Conservation (phyloP, 2,113 vertebrate species). For the Protobothrops flavoviridis region DNA sequence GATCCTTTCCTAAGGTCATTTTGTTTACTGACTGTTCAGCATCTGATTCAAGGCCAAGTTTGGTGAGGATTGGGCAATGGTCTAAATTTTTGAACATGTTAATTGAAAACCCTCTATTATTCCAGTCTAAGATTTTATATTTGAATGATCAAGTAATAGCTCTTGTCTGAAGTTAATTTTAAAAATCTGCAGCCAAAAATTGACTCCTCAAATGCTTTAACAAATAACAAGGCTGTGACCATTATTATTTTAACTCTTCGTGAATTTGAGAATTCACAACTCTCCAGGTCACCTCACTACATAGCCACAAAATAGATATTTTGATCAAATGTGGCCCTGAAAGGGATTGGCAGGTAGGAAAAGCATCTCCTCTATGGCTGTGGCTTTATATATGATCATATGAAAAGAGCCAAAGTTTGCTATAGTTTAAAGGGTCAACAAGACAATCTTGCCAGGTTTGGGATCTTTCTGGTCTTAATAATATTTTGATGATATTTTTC, state of each 20-base stretch:
- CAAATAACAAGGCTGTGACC: too few species aligned
- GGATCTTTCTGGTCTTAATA: neutral
- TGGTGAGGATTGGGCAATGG: neutral
- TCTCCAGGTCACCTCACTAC: too few species aligned
- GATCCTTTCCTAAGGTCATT: neutral
- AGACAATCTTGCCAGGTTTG: neutral
- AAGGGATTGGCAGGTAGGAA: neutral
- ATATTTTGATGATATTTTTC: neutral
- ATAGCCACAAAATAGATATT: too few species aligned
- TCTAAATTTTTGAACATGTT: neutral
- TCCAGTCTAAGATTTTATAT: neutral
- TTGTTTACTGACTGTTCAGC: neutral
- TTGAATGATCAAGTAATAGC: neutral
- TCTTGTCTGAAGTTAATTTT: neutral
- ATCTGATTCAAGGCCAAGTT: neutral
- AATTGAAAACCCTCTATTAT: neutral
- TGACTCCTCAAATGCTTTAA: neutral
- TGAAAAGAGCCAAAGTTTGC: neutral
- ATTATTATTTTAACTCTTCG: neutral
- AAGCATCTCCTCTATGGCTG: neutral
- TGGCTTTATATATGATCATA: too few species aligned
- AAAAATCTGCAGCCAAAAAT: neutral
- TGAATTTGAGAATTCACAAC: neutral
- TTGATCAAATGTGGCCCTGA: neutral
- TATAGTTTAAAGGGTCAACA: neutral